These are phyloP conservation scores for Haplochromis burtoni DNA, from an alignment of 2,113 vertebrate species.

Conservation along the genomic window DNA sequence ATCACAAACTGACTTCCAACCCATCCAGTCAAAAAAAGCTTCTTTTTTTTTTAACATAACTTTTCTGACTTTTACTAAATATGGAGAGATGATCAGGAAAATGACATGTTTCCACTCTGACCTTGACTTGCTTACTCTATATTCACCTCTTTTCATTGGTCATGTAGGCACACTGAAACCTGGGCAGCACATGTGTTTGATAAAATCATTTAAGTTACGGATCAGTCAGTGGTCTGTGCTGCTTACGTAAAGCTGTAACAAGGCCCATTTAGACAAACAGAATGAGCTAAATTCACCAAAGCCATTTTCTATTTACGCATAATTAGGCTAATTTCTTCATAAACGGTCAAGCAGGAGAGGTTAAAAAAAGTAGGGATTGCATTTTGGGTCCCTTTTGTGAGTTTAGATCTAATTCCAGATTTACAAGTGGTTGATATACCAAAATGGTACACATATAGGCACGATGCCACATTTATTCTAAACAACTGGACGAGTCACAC, in stretches of 20 bases:
- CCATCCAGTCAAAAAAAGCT: background rate
- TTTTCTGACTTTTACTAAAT: background rate
- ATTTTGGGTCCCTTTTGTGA: slow-evolving; percentile 17
- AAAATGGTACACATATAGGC: background rate
- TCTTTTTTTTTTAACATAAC: background rate
- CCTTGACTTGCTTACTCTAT: background rate
- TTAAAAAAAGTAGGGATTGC: background rate
- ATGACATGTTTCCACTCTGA: background rate
- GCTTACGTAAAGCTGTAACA: slow-evolving; percentile 62
- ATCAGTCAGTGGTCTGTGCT: slow-evolving; percentile 19
- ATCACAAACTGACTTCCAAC: background rate
- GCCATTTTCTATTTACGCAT: slow-evolving; percentile 65
- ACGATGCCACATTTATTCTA: background rate
- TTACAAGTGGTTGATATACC: background rate
- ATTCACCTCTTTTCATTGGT: background rate
- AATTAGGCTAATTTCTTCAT: slow-evolving; percentile 60
- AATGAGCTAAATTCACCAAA: slow-evolving; percentile 62
- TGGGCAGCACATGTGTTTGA: slow-evolving; percentile 54
- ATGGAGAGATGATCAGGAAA: background rate
- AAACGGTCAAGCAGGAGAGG: slow-evolving; percentile 16
- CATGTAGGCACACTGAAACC: background rate
- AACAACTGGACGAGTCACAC: background rate
- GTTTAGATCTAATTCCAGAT: slow-evolving; percentile 34
- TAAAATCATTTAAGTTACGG: slow-evolving; percentile 51
- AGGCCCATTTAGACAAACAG: slow-evolving; percentile 63